Conservation (phyloP, 2,797 vertebrate species). For the Xiphophorus birchmanni region DNA sequence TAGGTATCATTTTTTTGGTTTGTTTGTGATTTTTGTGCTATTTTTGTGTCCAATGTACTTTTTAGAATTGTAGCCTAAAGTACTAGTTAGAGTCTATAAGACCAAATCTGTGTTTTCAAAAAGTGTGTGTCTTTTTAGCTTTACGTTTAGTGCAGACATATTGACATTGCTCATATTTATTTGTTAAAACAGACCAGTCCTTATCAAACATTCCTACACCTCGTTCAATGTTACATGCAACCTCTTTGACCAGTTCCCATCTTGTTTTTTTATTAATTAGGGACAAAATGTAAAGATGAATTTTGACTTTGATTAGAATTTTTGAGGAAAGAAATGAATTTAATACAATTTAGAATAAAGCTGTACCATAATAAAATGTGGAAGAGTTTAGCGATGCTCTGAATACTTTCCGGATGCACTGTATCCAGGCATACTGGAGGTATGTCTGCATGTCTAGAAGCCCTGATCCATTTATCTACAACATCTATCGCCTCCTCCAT, state of each 20-base stretch:
- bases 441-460: not conserved
- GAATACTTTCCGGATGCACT: too few relatives aligned
- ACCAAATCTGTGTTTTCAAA: not conserved
- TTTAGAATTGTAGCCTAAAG: not conserved
- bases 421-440: not conserved
- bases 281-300: not conserved
- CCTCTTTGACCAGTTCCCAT: not conserved
- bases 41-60: not conserved
- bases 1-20: not conserved
- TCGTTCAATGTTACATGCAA: not conserved
- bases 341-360: too few relatives aligned
- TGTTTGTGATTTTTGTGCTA: not conserved
- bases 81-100: not conserved
- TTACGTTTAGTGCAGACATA: not conserved
- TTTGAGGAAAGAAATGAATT: too few relatives aligned
- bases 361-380: too few relatives aligned
- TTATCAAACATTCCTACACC: not conserved
- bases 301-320: not conserved
- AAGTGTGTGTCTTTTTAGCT: not conserved
- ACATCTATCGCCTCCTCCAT: not conserved
- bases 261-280: not conserved
- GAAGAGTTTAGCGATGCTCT: too few relatives aligned
- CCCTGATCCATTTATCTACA: not conserved
- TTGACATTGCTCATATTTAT: not conserved
- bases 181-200: not conserved